These are phyloP conservation scores for Aythya baeri DNA, from an alignment of 2,113 vertebrate genomes.

Conservation along the genomic window DNA sequence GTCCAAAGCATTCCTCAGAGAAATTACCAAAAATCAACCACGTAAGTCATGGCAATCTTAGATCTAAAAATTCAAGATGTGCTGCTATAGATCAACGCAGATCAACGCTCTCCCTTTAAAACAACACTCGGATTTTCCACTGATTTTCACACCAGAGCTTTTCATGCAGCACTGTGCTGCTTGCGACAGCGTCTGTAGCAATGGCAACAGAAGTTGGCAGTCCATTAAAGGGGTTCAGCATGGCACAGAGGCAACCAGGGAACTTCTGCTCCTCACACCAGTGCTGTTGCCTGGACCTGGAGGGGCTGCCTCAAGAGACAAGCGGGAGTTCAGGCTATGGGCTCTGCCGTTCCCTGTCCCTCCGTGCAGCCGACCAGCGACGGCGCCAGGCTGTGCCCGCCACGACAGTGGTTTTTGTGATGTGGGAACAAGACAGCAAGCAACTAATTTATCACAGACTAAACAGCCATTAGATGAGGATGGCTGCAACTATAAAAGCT, in stretches of 20 bases:
- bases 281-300: accelerated
- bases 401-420: not conserved
- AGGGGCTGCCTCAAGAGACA: not conserved
- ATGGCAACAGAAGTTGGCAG: not conserved
- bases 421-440: slow-evolving; percentile 11
- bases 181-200: not conserved
- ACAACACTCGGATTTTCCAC: not conserved
- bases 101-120: not conserved
- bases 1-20: not conserved
- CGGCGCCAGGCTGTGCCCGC: not conserved
- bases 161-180: not conserved
- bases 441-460: slow-evolving; percentile 15
- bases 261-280: not conserved
- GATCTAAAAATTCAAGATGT: not conserved
- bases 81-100: not conserved
- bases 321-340: not conserved
- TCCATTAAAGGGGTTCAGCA: not conserved
- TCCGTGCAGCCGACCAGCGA: not conserved
- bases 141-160: not conserved
- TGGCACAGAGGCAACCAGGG: not conserved
- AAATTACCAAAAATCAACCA: not conserved
- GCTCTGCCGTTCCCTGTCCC: not conserved
- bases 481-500: not conserved
- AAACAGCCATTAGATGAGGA: not conserved
- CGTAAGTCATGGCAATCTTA: not conserved